Conservation (phyloP, 2,888 invertebrate species). For the Alentia gelatinosa region DNA sequence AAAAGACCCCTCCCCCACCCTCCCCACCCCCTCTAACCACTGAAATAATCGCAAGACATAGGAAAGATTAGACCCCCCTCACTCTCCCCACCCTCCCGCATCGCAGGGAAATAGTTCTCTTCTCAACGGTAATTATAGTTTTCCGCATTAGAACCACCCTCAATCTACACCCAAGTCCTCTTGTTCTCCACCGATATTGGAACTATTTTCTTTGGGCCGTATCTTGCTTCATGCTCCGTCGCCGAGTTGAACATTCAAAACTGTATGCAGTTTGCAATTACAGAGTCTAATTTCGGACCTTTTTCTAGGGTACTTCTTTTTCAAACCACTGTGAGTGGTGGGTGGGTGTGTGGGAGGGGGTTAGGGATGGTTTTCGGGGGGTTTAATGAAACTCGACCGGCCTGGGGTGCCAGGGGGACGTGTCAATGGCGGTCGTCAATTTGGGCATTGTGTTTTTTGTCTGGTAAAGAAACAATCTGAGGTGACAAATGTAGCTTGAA, state of each 20-base stretch:
- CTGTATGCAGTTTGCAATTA: not conserved
- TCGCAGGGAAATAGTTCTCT: no score
- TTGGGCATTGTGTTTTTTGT: constrained; percentile 35
- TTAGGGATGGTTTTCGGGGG: not conserved
- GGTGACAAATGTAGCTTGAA: constrained; percentile 52
- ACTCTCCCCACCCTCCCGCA: no score
- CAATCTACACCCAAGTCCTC: no score
- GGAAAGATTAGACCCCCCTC: no score
- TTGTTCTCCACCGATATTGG: no score
- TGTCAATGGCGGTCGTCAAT: constrained; percentile 27
- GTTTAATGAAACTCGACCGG: not conserved
- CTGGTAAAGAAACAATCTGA: constrained; percentile 44
- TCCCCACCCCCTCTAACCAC: no score
- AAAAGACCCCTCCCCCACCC: no score
- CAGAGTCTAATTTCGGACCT: not conserved
- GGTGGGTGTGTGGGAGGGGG: not conserved
- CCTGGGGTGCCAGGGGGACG: not conserved
- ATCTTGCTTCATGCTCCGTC: not conserved
- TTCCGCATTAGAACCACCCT: no score
- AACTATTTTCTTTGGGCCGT: no score
- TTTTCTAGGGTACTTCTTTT: constrained; percentile 19
- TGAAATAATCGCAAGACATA: no score
- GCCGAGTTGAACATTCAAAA: not conserved
- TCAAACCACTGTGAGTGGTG: not conserved
- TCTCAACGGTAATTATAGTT: no score